A percentile compares a stretch with the other conserved stretches of the same genome.
Conservation (phyloP, 2,797 vertebrate genomes). For the Anisognathus igniventris region DNA sequence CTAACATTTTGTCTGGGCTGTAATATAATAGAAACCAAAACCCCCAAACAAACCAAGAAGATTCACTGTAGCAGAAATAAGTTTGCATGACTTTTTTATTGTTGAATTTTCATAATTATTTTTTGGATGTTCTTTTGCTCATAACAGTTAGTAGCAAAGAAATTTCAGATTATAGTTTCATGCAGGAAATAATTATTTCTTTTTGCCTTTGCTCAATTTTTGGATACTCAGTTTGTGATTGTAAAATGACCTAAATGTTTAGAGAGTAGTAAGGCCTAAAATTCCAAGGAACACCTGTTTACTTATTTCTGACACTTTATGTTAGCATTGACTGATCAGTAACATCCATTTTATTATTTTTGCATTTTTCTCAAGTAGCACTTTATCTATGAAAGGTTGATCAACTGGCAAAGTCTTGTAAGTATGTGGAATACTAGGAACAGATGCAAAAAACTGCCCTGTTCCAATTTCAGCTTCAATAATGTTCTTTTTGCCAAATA, state of each 20-base stretch:
- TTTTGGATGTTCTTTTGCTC: neutral
- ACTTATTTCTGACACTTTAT: neutral
- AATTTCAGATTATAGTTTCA: neutral
- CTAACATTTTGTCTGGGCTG: neutral
- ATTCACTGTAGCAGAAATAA: neutral
- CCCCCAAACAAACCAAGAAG: neutral
- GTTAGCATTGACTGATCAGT: neutral
- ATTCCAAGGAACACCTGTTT: neutral
- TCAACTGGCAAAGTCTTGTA: neutral
- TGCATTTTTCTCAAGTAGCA: neutral
- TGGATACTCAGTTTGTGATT: neutral
- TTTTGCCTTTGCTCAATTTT: neutral
- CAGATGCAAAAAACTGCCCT: rapidly evolving
- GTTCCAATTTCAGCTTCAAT: neutral
- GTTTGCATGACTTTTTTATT: neutral
- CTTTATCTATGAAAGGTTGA: neutral
- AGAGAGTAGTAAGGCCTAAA: neutral
- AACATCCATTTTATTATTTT: neutral
- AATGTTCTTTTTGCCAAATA: neutral
- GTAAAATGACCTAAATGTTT: neutral
- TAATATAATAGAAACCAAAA: neutral
- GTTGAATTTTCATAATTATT: neutral
- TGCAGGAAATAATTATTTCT: neutral
- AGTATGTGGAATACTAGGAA: neutral
- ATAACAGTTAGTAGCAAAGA: neutral